Percentiles rank a stretch among this genome's conserved stretches.
phyloP scores from a whole-genome alignment of 2,888 invertebrate genomes.

The Andrena haemorrhoa region DNA sequence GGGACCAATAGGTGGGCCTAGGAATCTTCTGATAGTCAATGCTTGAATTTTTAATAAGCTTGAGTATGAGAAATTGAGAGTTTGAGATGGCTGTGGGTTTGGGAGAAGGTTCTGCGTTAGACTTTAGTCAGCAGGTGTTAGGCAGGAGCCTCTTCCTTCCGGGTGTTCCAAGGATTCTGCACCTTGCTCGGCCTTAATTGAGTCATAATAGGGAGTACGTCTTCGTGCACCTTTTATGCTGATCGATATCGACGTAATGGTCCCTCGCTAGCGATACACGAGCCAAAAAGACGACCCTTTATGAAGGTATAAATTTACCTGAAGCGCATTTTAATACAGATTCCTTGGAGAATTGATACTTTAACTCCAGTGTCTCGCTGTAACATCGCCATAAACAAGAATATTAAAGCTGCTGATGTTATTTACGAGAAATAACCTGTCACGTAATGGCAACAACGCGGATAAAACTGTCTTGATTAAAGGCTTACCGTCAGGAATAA shows the following conservation, averaged over 20 bases:
- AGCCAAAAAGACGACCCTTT: slow-evolving; percentile 14
- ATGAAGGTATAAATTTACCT: slow-evolving; percentile 41
- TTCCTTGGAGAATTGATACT: slow-evolving; percentile 49
- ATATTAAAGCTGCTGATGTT: slow-evolving; percentile 7
- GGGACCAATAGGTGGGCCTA: too few relatives aligned
- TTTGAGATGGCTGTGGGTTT: neutral
- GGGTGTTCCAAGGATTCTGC: slow-evolving; percentile 34
- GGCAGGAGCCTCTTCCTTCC: neutral
- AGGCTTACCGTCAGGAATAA: slow-evolving; percentile 21
- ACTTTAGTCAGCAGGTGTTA: slow-evolving; percentile 41
- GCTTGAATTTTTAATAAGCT: neutral
- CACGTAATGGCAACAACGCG: slow-evolving; percentile 19
- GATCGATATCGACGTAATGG: slow-evolving; percentile 49
- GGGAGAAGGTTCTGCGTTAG: neutral
- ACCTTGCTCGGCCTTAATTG: slow-evolving; percentile 57
- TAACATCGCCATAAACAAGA: slow-evolving; percentile 23
- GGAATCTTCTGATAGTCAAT: too few relatives aligned
- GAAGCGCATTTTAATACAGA: slow-evolving; percentile 46
- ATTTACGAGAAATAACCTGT: slow-evolving; percentile 20
- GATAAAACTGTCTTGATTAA: slow-evolving; percentile 28
- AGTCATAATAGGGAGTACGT: slow-evolving; percentile 33
- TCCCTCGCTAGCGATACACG: neutral
- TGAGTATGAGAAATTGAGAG: neutral
- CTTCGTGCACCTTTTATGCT: slow-evolving; percentile 34
- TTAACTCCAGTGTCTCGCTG: slow-evolving; percentile 30